A percentile compares a stretch with the other conserved stretches of the same genome.
These are phyloP conservation scores for Catharus minimus DNA, from an alignment of 2,113 vertebrate genomes.

Conservation along the genomic window DNA sequence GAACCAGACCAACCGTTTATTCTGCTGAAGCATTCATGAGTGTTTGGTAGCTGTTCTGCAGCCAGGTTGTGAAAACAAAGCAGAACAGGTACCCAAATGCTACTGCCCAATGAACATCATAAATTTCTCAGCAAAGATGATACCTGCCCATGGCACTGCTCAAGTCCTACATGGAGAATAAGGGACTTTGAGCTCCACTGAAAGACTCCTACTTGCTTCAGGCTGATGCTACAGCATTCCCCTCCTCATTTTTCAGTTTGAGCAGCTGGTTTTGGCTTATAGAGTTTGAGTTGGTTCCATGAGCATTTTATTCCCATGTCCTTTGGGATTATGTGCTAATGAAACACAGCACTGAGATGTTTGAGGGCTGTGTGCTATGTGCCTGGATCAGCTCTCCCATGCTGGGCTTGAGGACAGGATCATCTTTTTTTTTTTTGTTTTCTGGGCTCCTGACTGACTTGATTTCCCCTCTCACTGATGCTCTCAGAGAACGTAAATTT, in stretches of 20 bases:
- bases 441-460: constrained; percentile 2
- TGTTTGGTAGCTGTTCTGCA: not conserved
- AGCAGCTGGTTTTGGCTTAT: not conserved
- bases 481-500: not conserved
- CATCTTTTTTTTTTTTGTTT: not conserved
- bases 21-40: not conserved
- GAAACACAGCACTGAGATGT: constrained; percentile 10
- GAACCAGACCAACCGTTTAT: not conserved
- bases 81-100: not conserved
- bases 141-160: not conserved
- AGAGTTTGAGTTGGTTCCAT: not conserved
- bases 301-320: not conserved
- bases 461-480: not conserved
- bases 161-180: accelerated
- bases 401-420: constrained; percentile 34
- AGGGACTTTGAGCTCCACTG: not conserved
- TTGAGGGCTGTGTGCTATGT: not conserved
- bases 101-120: not conserved
- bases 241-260: not conserved
- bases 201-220: not conserved
- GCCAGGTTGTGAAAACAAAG: not conserved
- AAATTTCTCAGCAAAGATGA: accelerated
- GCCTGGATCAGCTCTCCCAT: constrained; percentile 2
- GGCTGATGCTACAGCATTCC: not conserved
- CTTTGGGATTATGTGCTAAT: constrained; percentile 38